A percentile compares a stretch with the other conserved stretches of the same genome.
Conservation (phyloP, 2,113 vertebrate genomes). For the Antechinus flavipes region DNA sequence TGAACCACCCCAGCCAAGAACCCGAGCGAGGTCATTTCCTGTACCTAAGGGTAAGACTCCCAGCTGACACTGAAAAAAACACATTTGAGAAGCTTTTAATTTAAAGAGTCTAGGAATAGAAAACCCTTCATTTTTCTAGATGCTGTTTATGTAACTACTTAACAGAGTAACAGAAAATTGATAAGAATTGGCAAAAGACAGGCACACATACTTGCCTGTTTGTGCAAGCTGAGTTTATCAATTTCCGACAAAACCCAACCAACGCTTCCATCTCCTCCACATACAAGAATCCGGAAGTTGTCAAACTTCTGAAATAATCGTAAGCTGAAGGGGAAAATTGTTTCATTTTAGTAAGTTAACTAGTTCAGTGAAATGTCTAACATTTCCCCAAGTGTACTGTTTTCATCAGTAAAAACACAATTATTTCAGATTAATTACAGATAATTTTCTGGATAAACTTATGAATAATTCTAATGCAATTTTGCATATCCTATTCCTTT, state of each 20-base stretch:
- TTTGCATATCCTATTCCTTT: slow-evolving; percentile 37
- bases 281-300: slow-evolving; percentile 98
- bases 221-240: slow-evolving; percentile 97
- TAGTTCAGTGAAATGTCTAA: slow-evolving; percentile 11
- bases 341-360: slow-evolving; percentile 51
- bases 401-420: slow-evolving; percentile 20
- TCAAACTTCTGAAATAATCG: slow-evolving; percentile 99
- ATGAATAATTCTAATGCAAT: slow-evolving; percentile 17
- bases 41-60: slow-evolving; percentile 96
- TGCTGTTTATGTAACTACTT: neutral
- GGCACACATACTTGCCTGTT: slow-evolving; percentile 89
- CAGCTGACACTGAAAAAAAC: slow-evolving; percentile 92
- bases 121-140: neutral
- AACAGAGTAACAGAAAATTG: neutral
- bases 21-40: slow-evolving; percentile 97
- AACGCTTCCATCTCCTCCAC: slow-evolving; percentile 97
- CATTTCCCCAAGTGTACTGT: slow-evolving; percentile 32
- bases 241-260: slow-evolving; percentile 99
- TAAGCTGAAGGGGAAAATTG: slow-evolving; percentile 87
- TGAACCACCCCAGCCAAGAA: slow-evolving; percentile 97
- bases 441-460: slow-evolving; percentile 63
- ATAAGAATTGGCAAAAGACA: slow-evolving; percentile 5
- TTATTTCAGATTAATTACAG: slow-evolving; percentile 39
- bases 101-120: neutral
- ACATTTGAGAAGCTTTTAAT: slow-evolving; percentile 41